Evolutionary conservation across 92 coral and sea anemone species (phyloP), one percentile per base, ranked within the genome.

Genomic region (Siderastrea siderea): DNA sequence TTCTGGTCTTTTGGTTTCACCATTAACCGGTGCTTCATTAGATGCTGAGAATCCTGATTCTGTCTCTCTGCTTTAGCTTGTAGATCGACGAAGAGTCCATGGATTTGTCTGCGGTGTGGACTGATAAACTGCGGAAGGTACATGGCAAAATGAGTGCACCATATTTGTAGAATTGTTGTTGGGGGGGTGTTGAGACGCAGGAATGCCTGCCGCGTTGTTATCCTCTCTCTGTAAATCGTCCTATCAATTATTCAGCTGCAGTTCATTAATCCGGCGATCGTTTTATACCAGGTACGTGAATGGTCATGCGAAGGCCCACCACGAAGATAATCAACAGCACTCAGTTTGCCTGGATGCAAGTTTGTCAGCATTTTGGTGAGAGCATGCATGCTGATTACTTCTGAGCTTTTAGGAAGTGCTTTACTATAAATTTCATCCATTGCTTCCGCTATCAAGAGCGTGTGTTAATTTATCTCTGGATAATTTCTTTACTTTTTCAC

Each of bases 71-170:
- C 49, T 26, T 50, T 61, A 98, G 99, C 88, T 69, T 98, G 99
- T 81, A 95, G 97, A 78, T 94, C 99, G 6, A 82, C 96, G 14
- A 98, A 96, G 87, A 98, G 98, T 81, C 94, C 99, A 8, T 98
- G 99, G 99, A 89, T 98, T 15, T 98, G 99, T 73, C 90, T 98
- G 61, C 95, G 94, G 48, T 98, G 99, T 82, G 98, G 98, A 45
- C 76, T 78, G 17, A 89, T 98, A 73, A 94, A 91, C 84, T 98
- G 99, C 69, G 99, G 99, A 93, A 96, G 99, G 99, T 98, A 90
- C 74, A 16, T 12, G 38, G 62, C 71, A n/a, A 74, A 77, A 52
- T 47, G 45, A 54, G 58, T 77, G 44, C 73, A 57, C 70, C 43
- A 61, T 71, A 16, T 76, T 48, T 52, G 59, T 72, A 2, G 10